A percentile compares a stretch with the other conserved stretches of the same genome.
These are phyloP conservation scores for Lasioglossum vierecki DNA, from an alignment of 2,888 invertebrate species.

Conservation along the genomic window DNA sequence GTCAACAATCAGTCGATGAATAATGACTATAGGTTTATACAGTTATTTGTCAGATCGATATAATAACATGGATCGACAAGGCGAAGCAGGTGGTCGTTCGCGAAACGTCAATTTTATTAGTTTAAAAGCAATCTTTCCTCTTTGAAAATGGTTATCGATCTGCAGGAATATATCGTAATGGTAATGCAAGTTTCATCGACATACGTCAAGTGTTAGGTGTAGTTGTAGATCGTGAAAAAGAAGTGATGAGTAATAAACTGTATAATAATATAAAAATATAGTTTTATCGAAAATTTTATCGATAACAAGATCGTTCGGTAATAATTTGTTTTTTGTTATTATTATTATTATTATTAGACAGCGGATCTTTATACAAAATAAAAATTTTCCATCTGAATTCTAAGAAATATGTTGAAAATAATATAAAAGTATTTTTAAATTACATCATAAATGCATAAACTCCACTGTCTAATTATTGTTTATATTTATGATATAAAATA, in stretches of 20 bases:
- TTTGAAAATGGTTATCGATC: background rate
- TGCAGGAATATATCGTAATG: background rate
- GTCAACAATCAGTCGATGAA: constrained; percentile 6
- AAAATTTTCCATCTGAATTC: too few species aligned
- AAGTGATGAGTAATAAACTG: background rate
- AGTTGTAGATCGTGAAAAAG: background rate
- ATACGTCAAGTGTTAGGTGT: background rate
- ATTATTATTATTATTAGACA: background rate
- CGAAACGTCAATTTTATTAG: constrained; percentile 8
- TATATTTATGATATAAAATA: background rate
- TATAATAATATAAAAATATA: background rate
- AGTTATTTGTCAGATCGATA: constrained; percentile 22
- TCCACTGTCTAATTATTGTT: background rate
- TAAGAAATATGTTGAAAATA: too few species aligned
- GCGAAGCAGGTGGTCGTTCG: constrained; percentile 56
- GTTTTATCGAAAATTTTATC: background rate
- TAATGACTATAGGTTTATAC: background rate
- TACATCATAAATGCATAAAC: too few species aligned
- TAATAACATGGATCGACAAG: constrained; percentile 19
- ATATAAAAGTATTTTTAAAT: background rate
- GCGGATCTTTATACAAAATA: too few species aligned
- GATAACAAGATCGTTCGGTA: background rate
- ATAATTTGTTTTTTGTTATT: background rate
- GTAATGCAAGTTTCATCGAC: background rate
- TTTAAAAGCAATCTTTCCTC: background rate